Percentiles rank a stretch among this genome's conserved stretches.
Evolutionary conservation across 2,888 invertebrate species (phyloP).

Genomic region (Stenurella melanura): DNA sequence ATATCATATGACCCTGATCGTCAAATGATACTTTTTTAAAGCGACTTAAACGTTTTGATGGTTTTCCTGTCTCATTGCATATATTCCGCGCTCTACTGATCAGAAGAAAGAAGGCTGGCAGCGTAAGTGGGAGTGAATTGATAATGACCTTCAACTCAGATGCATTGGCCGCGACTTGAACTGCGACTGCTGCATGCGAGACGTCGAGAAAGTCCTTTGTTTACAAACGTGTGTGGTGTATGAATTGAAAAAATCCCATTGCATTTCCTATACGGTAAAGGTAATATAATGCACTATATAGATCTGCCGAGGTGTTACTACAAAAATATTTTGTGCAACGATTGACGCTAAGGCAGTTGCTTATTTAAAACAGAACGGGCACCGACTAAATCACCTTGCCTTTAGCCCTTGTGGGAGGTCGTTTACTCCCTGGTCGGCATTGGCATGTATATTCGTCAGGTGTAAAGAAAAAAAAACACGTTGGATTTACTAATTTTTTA

Average conservation of each 20-base stretch:
- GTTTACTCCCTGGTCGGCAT: background rate
- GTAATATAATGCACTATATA: slow-evolving; percentile 18
- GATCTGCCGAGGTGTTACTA: slow-evolving; percentile 4
- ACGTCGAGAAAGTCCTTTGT: slow-evolving; percentile 58
- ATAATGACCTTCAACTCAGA: slow-evolving; percentile 69
- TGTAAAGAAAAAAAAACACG: background rate
- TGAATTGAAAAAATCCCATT: slow-evolving; percentile 19
- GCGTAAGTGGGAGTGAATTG: slow-evolving; percentile 65
- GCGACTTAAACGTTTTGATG: background rate
- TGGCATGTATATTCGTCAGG: background rate
- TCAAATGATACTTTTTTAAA: background rate
- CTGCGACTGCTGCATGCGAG: slow-evolving; percentile 49
- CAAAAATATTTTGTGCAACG: slow-evolving; percentile 16
- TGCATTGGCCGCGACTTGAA: slow-evolving; percentile 65
- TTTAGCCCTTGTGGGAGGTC: slow-evolving; percentile 10
- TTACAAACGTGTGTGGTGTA: slow-evolving; percentile 50
- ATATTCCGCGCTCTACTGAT: slow-evolving; percentile 31
- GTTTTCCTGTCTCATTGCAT: slow-evolving; percentile 3
- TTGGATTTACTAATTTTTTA: too few relatives aligned
- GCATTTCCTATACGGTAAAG: slow-evolving; percentile 26
- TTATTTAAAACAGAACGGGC: slow-evolving; percentile 11
- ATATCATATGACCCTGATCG: too few relatives aligned
- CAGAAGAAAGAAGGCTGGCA: slow-evolving; percentile 45
- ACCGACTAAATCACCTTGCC: slow-evolving; percentile 3
- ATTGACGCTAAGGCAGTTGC: slow-evolving; percentile 20